phyloP scores from a whole-genome alignment of 2,113 vertebrate genomes.

The Connochaetes taurinus region DNA sequence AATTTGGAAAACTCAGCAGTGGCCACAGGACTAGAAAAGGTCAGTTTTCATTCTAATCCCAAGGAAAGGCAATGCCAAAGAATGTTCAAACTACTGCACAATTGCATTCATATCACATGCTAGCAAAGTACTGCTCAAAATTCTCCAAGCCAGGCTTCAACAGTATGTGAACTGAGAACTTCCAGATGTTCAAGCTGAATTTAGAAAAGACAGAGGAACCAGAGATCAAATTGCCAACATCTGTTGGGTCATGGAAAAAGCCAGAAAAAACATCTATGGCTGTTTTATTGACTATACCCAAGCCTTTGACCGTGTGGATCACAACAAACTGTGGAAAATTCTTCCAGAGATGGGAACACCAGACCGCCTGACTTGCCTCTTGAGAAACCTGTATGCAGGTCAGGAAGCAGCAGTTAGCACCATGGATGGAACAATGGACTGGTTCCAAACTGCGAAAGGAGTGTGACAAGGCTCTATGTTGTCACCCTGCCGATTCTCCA shows the following conservation, averaged over 20 bases:
- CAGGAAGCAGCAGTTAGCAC: neutral
- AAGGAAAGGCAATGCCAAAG: neutral
- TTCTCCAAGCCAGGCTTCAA: neutral
- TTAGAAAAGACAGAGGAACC: neutral
- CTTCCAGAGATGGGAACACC: neutral
- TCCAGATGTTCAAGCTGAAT: neutral
- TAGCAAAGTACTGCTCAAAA: neutral
- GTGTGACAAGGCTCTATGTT: neutral
- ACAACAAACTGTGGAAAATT: neutral
- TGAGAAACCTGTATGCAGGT: neutral
- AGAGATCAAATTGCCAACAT: neutral
- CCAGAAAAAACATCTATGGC: neutral
- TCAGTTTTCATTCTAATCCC: neutral
- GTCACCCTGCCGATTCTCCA: neutral
- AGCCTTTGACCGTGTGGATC: neutral
- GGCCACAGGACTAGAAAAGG: neutral
- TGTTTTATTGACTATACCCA: neutral
- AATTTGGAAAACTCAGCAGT: neutral
- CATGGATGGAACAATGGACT: fast-evolving
- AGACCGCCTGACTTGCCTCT: neutral
- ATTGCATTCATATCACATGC: fast-evolving
- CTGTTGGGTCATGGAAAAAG: neutral
- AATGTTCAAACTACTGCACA: fast-evolving
- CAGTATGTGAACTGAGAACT: neutral
- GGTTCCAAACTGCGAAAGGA: neutral